Conservation (phyloP, 2,797 vertebrate species). For the Catostomus latipinnis region DNA sequence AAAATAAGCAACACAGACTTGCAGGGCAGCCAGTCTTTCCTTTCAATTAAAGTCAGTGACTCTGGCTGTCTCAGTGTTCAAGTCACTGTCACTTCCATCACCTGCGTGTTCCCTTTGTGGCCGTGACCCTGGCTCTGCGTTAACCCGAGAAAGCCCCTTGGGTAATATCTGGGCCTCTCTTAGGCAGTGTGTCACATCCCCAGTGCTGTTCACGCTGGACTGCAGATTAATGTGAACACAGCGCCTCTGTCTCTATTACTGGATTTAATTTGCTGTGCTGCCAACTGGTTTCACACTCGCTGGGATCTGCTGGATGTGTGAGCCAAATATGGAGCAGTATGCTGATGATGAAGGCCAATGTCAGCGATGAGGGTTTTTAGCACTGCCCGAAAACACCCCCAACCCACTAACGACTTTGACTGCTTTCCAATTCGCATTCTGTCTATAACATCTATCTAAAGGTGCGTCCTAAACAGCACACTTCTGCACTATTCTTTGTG, state of each 20-base stretch:
- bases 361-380: constrained; percentile 17
- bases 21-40: background rate
- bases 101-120: constrained; percentile 28
- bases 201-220: constrained; percentile 22
- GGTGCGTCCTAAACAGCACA: no score
- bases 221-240: constrained; percentile 35
- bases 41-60: constrained; percentile 16
- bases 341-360: constrained; percentile 16
- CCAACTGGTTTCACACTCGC: constrained; percentile 5
- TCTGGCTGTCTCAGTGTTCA: constrained; percentile 5
- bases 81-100: constrained; percentile 34
- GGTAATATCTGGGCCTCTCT: constrained; percentile 13
- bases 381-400: background rate
- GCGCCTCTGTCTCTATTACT: constrained; percentile 26
- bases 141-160: constrained; percentile 11
- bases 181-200: constrained; percentile 10
- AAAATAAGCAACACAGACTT: constrained; percentile 38
- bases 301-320: constrained; percentile 9
- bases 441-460: no score
- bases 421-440: background rate
- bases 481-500: no score
- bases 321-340: background rate
- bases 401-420: constrained; percentile 1
- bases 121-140: constrained; percentile 1
- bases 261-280: background rate